Conservation (phyloP, 2,888 invertebrate genomes). For the Acholoe squamosa region DNA sequence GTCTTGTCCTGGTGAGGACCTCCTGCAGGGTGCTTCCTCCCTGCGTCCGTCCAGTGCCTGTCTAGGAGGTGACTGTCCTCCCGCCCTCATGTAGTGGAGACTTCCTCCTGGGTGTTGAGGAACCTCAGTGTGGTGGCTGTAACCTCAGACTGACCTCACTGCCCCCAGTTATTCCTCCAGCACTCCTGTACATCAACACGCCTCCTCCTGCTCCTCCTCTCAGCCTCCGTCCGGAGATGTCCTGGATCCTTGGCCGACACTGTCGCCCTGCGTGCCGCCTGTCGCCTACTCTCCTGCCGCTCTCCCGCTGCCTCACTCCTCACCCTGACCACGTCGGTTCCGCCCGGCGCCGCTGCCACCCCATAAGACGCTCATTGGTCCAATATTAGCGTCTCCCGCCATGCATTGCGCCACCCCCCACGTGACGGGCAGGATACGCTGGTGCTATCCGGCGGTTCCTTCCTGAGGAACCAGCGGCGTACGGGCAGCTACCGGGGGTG, state of each 20-base stretch:
- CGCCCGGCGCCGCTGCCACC: not conserved
- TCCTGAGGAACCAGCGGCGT: slow-evolving; percentile 57
- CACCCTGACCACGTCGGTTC: not conserved
- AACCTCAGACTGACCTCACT: not conserved
- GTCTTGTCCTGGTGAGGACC: not conserved
- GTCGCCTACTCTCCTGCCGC: not conserved
- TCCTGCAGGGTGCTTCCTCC: not conserved
- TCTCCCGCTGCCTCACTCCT: not conserved
- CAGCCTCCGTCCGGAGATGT: not conserved
- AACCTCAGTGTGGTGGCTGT: not conserved
- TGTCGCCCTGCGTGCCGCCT: not conserved
- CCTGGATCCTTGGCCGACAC: not conserved
- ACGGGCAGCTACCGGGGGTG: slow-evolving; percentile 42
- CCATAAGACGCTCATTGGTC: slow-evolving; percentile 55
- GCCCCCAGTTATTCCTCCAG: not conserved
- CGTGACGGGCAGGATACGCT: slow-evolving; percentile 60
- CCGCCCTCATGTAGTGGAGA: not conserved
- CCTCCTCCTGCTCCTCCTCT: not conserved
- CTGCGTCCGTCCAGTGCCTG: not conserved
- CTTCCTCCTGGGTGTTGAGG: not conserved
- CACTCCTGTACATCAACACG: not conserved
- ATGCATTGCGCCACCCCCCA: not conserved
- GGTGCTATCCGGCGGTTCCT: slow-evolving; percentile 59
- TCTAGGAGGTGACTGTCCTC: not conserved
- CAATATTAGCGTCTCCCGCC: slow-evolving; percentile 25